A percentile compares a stretch with the other conserved stretches of the same genome.
These are phyloP conservation scores for Okamejei kenojei DNA, from an alignment of 2,797 vertebrate species.

Conservation along the genomic window DNA sequence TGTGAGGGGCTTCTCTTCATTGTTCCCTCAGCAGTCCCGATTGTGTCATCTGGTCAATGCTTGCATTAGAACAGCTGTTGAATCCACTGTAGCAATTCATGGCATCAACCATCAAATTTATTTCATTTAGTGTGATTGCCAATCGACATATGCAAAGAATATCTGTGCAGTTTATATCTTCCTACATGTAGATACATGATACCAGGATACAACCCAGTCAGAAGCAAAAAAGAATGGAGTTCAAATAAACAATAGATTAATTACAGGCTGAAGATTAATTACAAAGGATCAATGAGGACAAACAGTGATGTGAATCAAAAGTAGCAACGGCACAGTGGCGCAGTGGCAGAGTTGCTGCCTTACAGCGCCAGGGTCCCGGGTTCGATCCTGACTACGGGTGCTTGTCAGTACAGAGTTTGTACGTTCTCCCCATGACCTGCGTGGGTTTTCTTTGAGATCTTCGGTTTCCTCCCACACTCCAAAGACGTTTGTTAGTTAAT, in stretches of 20 bases:
- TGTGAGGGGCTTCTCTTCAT: neutral
- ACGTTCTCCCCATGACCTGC: too few species aligned
- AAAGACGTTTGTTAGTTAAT: too few species aligned
- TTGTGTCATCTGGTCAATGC: neutral
- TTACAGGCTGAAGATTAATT: too few species aligned
- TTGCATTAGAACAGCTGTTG: neutral
- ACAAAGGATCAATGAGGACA: neutral
- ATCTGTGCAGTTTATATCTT: neutral
- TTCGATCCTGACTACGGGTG: too few species aligned
- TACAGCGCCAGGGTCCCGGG: too few species aligned
- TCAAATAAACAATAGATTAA: neutral
- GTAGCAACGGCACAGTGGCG: neutral
- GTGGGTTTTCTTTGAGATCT: too few species aligned
- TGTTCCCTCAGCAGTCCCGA: neutral
- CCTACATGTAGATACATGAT: neutral
- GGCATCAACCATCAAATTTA: neutral
- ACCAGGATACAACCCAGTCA: neutral
- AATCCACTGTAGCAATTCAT: neutral
- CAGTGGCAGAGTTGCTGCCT: too few species aligned
- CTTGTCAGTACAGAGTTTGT: too few species aligned
- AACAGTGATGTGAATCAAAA: neutral
- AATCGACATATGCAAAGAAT: neutral
- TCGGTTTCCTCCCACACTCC: too few species aligned
- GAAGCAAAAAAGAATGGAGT: neutral
- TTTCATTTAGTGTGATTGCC: neutral